A percentile compares a stretch with the other conserved stretches of the same genome.
Evolutionary conservation across 2,888 invertebrate species (phyloP).

Genomic region (Onthophagus sagittarius): DNA sequence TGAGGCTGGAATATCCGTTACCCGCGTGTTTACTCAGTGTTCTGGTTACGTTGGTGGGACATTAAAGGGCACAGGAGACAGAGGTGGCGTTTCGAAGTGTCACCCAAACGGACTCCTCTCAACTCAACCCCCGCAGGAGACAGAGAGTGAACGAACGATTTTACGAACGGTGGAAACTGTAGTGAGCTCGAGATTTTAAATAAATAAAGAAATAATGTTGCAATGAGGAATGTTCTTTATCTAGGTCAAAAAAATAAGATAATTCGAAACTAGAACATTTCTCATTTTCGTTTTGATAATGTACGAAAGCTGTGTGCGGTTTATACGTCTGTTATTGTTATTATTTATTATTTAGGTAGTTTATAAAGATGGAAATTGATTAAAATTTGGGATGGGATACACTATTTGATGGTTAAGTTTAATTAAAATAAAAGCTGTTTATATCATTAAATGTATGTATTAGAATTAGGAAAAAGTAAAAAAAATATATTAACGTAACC

Average conservation of each 20-base stretch:
- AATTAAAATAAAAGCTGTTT: constrained; percentile 17
- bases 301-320: neutral
- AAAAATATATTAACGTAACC: neutral
- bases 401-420: constrained; percentile 12
- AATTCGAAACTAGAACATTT: neutral
- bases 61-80: constrained; percentile 35
- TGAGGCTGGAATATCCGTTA: constrained; percentile 67
- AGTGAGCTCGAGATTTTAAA: neutral
- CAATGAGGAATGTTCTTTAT: neutral
- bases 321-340: neutral
- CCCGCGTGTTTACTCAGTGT: constrained; percentile 68
- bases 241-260: neutral
- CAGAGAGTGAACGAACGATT: neutral
- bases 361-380: neutral
- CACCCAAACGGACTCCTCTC: neutral
- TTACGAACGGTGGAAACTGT: neutral
- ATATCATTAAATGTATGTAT: constrained; percentile 24
- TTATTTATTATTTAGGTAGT: neutral
- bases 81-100: neutral
- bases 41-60: constrained; percentile 59
- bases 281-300: neutral
- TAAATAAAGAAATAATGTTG: neutral
- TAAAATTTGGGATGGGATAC: neutral
- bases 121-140: neutral
- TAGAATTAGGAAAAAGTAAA: constrained; percentile 17